Percentiles rank a stretch among this genome's conserved stretches.
Evolutionary conservation across 2,888 invertebrate species (phyloP).

Genomic region (Pyrrhosoma nymphula): DNA sequence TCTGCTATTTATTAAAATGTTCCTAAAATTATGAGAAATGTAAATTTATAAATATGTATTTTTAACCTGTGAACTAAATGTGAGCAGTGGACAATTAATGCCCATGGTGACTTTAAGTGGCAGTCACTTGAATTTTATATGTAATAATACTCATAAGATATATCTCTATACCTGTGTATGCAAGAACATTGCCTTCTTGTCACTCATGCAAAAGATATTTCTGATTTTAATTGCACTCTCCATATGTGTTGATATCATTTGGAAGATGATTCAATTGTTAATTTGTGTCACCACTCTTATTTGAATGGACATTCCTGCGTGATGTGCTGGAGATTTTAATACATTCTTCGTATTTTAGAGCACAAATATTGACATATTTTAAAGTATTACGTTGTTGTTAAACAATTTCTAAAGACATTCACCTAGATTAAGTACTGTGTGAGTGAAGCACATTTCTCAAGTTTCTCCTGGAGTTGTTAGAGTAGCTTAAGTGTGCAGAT

Average conservation of each 20-base stretch:
- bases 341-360: background rate
- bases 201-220: background rate
- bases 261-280: background rate
- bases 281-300: background rate
- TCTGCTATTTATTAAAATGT: constrained; percentile 21
- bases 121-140: background rate
- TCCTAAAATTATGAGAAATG: background rate
- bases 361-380: background rate
- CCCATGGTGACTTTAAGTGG: background rate
- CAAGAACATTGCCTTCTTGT: background rate
- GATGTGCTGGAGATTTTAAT: background rate
- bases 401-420: background rate
- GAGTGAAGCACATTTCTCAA: background rate
- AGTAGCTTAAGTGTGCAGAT: background rate
- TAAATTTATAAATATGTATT: background rate
- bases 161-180: background rate
- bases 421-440: background rate
- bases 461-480: background rate
- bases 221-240: background rate
- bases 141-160: background rate
- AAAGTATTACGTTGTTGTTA: background rate
- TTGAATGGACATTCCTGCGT: background rate
- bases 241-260: background rate
- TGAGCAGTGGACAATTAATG: background rate
- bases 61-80: background rate